Evolutionary conservation across 2,797 vertebrate species (phyloP).

Genomic region (Peromyscus nudipes): DNA sequence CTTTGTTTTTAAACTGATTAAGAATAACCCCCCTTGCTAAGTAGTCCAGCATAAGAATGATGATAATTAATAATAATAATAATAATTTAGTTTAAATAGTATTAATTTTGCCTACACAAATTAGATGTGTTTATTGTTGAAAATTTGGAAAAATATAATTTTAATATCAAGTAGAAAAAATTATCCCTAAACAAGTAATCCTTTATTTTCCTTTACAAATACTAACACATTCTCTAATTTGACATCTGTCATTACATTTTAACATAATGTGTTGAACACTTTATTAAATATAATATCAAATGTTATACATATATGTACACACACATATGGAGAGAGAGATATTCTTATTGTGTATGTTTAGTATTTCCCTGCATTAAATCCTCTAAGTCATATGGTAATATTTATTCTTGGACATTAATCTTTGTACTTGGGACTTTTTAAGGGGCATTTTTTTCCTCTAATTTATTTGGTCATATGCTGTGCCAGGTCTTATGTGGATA

Average conservation of each 20-base stretch:
- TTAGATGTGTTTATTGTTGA: slow-evolving; percentile 10
- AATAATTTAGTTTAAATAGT: slow-evolving; percentile 34
- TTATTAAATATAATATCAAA: slow-evolving; percentile 21
- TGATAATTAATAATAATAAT: neutral
- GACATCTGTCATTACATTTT: neutral
- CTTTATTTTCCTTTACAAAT: neutral
- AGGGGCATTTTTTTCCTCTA: neutral
- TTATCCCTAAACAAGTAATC: neutral
- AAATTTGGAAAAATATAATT: neutral
- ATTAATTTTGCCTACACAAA: slow-evolving; percentile 42
- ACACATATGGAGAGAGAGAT: neutral
- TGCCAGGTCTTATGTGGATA: neutral
- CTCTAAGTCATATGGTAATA: neutral
- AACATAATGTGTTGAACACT: slow-evolving; percentile 15
- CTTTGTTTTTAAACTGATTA: neutral
- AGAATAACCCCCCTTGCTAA: neutral
- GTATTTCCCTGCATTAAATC: slow-evolving; percentile 7
- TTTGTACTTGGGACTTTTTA: slow-evolving; percentile 41
- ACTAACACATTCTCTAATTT: slow-evolving; percentile 18
- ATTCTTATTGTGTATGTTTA: neutral
- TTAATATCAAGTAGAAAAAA: slow-evolving; percentile 29
- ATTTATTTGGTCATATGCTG: slow-evolving; percentile 52
- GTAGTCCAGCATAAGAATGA: neutral
- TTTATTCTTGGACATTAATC: slow-evolving; percentile 52
- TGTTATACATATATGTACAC: neutral